phyloP scores from a whole-genome alignment of 2,888 invertebrate genomes.

The Brachyptera putata region DNA sequence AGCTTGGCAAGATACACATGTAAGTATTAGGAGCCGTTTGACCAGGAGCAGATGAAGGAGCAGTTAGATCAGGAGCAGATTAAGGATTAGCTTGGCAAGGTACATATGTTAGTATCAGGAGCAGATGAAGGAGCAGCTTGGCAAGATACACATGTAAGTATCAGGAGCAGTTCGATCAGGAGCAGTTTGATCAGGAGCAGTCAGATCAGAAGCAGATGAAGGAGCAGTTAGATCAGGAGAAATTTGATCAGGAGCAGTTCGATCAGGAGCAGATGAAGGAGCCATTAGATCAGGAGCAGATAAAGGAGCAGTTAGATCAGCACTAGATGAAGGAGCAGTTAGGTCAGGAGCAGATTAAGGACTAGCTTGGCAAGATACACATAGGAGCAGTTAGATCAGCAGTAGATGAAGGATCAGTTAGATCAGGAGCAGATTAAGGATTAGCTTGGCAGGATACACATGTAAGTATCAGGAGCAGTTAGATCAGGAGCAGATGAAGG shows the following conservation, averaged over 20 bases:
- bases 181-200: slow-evolving; percentile 79
- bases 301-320: slow-evolving; percentile 73
- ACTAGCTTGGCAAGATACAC: background rate
- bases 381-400: no score
- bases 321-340: slow-evolving; percentile 58
- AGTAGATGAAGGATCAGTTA: no score
- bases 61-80: slow-evolving; percentile 81
- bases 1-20: slow-evolving; percentile 84
- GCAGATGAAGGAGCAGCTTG: slow-evolving; percentile 72
- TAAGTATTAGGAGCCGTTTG: slow-evolving; percentile 48
- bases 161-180: background rate
- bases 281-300: slow-evolving; percentile 53
- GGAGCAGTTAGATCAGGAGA: slow-evolving; percentile 61
- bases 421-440: slow-evolving; percentile 70
- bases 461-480: slow-evolving; percentile 55
- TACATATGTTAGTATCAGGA: slow-evolving; percentile 83
- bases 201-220: slow-evolving; percentile 73
- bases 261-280: slow-evolving; percentile 50
- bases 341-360: no score
- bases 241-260: slow-evolving; percentile 63
- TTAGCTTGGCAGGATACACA: slow-evolving; percentile 80
- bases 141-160: slow-evolving; percentile 77
- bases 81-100: no score
- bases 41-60: no score
- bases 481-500: slow-evolving; percentile 62